Percentiles rank a stretch among this genome's conserved stretches.
These are phyloP conservation scores for Ochotona princeps DNA, from an alignment of 2,113 vertebrate genomes.

Conservation along the genomic window DNA sequence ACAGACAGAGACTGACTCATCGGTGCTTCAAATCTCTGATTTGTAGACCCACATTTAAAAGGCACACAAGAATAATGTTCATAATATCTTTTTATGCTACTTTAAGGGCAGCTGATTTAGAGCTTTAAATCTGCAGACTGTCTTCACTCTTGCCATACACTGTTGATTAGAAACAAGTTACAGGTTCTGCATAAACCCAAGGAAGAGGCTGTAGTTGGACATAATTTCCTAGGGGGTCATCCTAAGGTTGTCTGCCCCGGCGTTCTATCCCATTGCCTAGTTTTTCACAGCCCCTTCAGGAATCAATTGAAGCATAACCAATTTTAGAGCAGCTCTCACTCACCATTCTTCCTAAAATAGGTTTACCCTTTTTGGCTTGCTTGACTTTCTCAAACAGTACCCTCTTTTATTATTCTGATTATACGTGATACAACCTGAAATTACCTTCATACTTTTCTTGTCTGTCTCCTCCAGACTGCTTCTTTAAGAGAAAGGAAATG, in stretches of 20 bases:
- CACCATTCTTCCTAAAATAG: not conserved
- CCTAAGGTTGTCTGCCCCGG: not conserved
- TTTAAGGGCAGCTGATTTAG: conserved; percentile 23
- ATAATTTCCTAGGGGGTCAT: not conserved
- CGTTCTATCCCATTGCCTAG: not conserved
- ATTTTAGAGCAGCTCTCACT: not conserved
- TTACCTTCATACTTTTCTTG: not conserved
- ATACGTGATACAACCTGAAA: not conserved
- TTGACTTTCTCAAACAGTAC: not conserved
- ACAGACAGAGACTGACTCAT: not conserved
- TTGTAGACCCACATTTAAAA: conserved; percentile 7
- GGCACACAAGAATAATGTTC: not conserved
- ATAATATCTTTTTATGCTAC: not conserved
- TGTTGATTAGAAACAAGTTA: not conserved
- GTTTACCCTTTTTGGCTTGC: not conserved
- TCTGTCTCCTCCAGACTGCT: not conserved
- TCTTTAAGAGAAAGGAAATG: not conserved
- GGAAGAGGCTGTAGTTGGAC: not conserved
- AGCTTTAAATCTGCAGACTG: not conserved
- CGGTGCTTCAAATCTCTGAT: not conserved
- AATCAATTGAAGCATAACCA: not conserved
- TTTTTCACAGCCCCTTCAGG: not conserved
- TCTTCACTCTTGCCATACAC: not conserved
- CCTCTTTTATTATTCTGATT: not conserved
- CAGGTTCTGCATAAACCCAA: not conserved